Conservation (phyloP, 2,888 invertebrate genomes). For the Omphaloscelis lunosa region DNA sequence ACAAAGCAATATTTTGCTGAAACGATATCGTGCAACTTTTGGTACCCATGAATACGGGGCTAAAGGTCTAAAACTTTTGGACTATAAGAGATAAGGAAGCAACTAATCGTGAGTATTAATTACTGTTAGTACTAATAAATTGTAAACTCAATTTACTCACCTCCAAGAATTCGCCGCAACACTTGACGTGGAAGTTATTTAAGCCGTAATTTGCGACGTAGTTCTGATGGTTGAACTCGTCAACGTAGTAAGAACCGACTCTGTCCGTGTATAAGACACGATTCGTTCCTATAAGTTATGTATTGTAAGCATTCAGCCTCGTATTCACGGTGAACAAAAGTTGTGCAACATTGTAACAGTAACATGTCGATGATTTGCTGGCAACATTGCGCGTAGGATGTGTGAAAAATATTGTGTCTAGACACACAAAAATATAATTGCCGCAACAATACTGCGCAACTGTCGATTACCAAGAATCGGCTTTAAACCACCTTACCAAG, state of each 20-base stretch:
- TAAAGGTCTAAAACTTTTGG: too few relatives aligned
- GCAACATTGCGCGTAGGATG: background rate
- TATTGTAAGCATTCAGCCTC: background rate
- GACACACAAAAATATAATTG: background rate
- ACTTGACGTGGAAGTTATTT: slow-evolving; percentile 74
- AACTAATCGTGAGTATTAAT: too few relatives aligned
- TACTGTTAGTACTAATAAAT: background rate
- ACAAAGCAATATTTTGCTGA: too few relatives aligned
- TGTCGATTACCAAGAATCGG: background rate
- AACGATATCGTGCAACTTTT: too few relatives aligned
- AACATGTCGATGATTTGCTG: background rate
- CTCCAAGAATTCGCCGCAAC: slow-evolving; percentile 73
- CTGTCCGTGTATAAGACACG: slow-evolving; percentile 75
- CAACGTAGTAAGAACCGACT: slow-evolving; percentile 76
- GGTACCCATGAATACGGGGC: too few relatives aligned
- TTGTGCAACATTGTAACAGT: background rate
- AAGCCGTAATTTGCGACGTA: slow-evolving; percentile 78
- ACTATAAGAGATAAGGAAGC: too few relatives aligned
- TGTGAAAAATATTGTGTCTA: background rate
- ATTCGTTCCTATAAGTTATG: slow-evolving; percentile 70
- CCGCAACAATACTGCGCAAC: background rate
- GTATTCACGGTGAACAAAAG: background rate
- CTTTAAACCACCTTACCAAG: background rate
- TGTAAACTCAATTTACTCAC: slow-evolving; percentile 62
- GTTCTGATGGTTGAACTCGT: slow-evolving; percentile 82